Percentiles rank a stretch among this genome's conserved stretches.
phyloP scores from a whole-genome alignment of 2,113 vertebrate genomes.

The Megaceryle torquata region DNA sequence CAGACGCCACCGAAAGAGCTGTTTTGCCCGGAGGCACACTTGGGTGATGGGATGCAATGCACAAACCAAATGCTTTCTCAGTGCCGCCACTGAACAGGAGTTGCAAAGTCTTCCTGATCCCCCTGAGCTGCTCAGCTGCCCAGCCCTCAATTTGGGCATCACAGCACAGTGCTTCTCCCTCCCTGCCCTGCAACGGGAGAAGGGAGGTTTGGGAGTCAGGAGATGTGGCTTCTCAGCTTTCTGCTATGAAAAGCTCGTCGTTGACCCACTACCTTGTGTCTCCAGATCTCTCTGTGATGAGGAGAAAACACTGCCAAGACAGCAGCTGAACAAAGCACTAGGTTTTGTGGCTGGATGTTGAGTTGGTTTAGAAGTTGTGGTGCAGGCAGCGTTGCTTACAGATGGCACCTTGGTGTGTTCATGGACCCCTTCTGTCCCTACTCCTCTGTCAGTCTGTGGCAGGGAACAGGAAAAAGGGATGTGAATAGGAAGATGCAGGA shows the following conservation, averaged over 20 bases:
- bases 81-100: neutral
- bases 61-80: neutral
- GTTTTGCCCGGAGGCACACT: neutral
- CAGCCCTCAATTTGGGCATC: neutral
- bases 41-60: neutral
- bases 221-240: neutral
- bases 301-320: neutral
- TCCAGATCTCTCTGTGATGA: neutral
- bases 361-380: neutral
- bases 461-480: neutral
- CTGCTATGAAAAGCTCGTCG: too few relatives aligned
- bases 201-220: neutral
- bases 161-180: neutral
- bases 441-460: neutral
- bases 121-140: neutral
- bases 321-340: neutral
- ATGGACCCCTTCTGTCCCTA: neutral
- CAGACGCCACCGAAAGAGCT: neutral
- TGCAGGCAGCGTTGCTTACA: neutral
- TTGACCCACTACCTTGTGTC: neutral
- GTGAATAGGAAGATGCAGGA: neutral
- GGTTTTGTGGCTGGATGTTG: neutral
- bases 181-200: neutral
- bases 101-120: neutral
- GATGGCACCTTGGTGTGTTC: rapidly evolving